These are phyloP conservation scores for Yponomeuta malinellus DNA, from an alignment of 2,888 invertebrate genomes.

Conservation along the genomic window DNA sequence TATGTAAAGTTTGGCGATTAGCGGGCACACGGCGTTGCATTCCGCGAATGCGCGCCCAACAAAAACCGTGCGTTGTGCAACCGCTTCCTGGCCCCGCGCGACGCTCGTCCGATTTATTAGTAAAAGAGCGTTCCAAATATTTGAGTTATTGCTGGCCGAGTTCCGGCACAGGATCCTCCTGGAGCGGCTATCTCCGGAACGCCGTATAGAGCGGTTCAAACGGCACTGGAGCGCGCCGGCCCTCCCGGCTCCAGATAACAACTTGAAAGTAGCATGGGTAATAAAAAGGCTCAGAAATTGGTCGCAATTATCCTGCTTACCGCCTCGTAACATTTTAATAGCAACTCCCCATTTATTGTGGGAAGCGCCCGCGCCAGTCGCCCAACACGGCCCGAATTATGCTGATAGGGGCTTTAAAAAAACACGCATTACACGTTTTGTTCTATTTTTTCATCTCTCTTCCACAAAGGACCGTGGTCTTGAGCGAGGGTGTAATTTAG, in stretches of 20 bases:
- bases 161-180: not conserved
- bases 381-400: slow-evolving; percentile 11
- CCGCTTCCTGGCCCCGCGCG: not conserved
- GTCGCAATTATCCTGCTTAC: slow-evolving; percentile 66
- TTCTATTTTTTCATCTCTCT: not conserved
- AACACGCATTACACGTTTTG: slow-evolving; percentile 6
- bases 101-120: not conserved
- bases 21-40: not conserved
- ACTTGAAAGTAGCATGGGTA: slow-evolving; percentile 64
- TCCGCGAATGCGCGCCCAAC: slow-evolving; percentile 5
- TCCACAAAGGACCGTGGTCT: not conserved
- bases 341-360: slow-evolving; percentile 56
- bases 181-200: not conserved
- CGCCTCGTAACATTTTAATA: slow-evolving; percentile 68
- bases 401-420: slow-evolving; percentile 10
- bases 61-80: slow-evolving; percentile 3
- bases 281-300: slow-evolving; percentile 68
- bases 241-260: slow-evolving; percentile 47
- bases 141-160: not conserved
- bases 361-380: slow-evolving; percentile 34
- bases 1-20: not conserved
- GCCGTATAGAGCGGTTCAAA: not conserved
- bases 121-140: slow-evolving; percentile 3
- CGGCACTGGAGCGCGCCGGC: slow-evolving; percentile 33
- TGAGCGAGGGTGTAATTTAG: slow-evolving; percentile 5